Base-by-base conservation (phyloP, 2,113 vertebrate genomes). In the Aegotheles bennettii region DNA sequence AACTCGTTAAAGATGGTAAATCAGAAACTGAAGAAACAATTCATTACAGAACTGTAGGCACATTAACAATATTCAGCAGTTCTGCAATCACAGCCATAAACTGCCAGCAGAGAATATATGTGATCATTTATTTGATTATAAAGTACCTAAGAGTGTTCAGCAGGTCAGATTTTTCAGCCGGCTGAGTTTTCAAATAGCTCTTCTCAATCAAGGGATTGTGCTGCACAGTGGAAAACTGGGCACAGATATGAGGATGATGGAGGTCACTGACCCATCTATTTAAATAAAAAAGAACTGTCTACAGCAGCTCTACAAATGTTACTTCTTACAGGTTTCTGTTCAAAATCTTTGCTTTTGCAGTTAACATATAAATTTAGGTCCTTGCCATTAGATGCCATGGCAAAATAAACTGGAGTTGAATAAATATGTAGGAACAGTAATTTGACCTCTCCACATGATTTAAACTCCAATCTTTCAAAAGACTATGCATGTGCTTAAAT, bases 91-190 rank as follows among this genome's bases (percentile, higher is more conserved):
- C 54, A 92, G 94, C 74, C 90, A 89, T 92, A 87, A 96, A 81
- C 84, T 96, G 94, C 89, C 92, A 95, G 96, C 56, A 74, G 90
- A 95, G 71, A 93, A 91, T 90, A 82, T 94, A 94, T 95, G 90
- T 74, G 89, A 96, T 93, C 95, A 95, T 93, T 96, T 97, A 94
- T 96, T 96, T 97, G 95, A 96, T 97, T 97, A 95, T 95, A 95
- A 97, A 97, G 95, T 96, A 94, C 95, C 93, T 90, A 71, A 90
- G 84, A 97, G 84, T 87, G 84, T 94, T 93, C 92, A 86, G 84
- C 89, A 84, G 95, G 95, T 93, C 95, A 96, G 88, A 91, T 93
- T 95, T 95, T 87, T 95, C 95, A 94, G 94, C 79, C 4, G 25
- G 87, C 82, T 82, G 83, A 94, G 87, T 68, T 79, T 93, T 93